A percentile compares a stretch with the other conserved stretches of the same genome.
phyloP scores from a whole-genome alignment of 2,888 invertebrate genomes.

The Drosophila infuscata region DNA sequence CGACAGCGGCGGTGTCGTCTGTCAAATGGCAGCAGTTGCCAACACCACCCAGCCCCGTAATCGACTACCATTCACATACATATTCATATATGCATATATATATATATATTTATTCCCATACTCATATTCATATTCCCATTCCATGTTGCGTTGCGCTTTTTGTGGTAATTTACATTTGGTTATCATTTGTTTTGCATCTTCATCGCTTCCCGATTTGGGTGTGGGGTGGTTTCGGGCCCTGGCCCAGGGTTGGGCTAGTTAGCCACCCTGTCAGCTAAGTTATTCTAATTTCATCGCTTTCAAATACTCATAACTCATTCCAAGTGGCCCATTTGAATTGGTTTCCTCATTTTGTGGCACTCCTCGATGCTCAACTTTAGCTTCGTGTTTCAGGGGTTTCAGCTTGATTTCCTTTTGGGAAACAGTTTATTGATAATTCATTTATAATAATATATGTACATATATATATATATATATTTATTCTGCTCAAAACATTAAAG shows the following conservation, averaged over 20 bases:
- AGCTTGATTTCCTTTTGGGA: neutral
- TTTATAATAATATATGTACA: neutral
- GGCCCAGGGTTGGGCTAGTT: slow-evolving; percentile 29
- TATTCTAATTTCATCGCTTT: slow-evolving; percentile 39
- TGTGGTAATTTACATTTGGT: slow-evolving; percentile 75
- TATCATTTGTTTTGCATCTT: slow-evolving; percentile 61
- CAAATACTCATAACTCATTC: slow-evolving; percentile 44
- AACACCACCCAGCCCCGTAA: slow-evolving; percentile 21
- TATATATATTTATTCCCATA: neutral
- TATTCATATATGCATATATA: neutral
- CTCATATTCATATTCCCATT: neutral
- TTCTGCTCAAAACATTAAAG: neutral
- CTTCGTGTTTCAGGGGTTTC: neutral
- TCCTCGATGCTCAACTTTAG: neutral
- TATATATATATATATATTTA: neutral
- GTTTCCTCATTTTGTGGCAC: neutral
- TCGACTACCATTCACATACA: slow-evolving; percentile 11
- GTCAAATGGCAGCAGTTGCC: slow-evolving; percentile 26
- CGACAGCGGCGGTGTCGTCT: slow-evolving; percentile 35
- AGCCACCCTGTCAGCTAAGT: slow-evolving; percentile 46
- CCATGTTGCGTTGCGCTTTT: slow-evolving; percentile 56
- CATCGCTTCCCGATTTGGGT: slow-evolving; percentile 4
- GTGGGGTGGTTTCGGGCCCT: slow-evolving; percentile 32
- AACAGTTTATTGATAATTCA: neutral
- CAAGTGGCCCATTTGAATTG: slow-evolving; percentile 36